Evolutionary conservation across 2,113 vertebrate species (phyloP).

Genomic region (Hemibates koningsi): DNA sequence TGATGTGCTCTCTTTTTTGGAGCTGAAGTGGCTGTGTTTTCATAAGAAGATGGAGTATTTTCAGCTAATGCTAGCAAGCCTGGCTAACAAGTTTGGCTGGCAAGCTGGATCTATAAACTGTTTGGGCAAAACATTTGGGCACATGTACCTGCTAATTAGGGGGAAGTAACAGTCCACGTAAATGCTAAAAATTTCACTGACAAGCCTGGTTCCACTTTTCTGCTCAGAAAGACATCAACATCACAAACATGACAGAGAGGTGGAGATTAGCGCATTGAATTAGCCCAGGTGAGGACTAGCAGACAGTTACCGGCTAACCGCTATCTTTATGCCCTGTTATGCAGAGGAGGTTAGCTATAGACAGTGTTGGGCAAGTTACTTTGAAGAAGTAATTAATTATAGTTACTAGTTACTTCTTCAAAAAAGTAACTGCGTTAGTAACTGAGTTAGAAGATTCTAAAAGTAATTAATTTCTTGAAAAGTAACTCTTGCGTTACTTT

Average conservation of each 20-base stretch:
- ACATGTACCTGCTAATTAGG: neutral
- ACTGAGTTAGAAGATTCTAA: neutral
- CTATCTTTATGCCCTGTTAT: neutral
- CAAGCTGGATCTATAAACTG: neutral
- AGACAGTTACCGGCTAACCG: neutral
- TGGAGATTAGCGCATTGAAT: neutral
- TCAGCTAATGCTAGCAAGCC: neutral
- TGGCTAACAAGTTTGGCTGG: neutral
- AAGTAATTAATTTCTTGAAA: neutral
- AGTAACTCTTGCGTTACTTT: neutral
- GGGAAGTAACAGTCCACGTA: neutral
- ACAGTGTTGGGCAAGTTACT: neutral
- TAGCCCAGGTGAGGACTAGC: neutral
- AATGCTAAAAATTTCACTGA: neutral
- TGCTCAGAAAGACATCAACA: neutral
- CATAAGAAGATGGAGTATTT: neutral
- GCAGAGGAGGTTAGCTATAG: neutral
- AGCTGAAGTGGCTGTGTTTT: neutral
- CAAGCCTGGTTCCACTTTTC: neutral
- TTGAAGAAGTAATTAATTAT: neutral
- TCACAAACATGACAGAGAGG: neutral
- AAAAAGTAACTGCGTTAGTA: neutral
- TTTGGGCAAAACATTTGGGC: neutral
- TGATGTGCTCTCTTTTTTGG: neutral
- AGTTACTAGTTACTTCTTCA: neutral